Percentiles rank a stretch among this genome's conserved stretches.
Evolutionary conservation across 2,797 vertebrate genomes (phyloP).

Genomic region (Xyrichtys novacula): DNA sequence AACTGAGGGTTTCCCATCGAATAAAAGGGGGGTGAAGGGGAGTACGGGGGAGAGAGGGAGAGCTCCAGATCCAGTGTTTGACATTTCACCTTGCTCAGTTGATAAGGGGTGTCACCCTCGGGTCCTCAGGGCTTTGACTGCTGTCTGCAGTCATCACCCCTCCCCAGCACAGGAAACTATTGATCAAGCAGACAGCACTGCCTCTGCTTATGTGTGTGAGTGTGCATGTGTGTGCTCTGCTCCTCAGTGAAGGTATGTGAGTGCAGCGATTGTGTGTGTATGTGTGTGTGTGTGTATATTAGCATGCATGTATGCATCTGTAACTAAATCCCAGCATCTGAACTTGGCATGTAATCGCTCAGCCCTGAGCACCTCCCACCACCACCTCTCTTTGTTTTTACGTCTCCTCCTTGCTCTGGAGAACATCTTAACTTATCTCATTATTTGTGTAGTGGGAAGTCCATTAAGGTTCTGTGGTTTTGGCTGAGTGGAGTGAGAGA

Average conservation of each 20-base stretch:
- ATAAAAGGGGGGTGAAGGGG: not conserved
- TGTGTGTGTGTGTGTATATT: conserved; percentile 14
- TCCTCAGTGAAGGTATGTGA: conserved; percentile 33
- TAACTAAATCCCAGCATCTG: conserved; percentile 57
- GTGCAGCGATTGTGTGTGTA: conserved; percentile 27
- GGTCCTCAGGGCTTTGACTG: conserved; percentile 82
- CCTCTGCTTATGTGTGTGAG: conserved; percentile 50
- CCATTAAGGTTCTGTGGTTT: conserved; percentile 76
- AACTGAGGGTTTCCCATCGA: conserved; percentile 31
- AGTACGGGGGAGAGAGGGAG: conserved; percentile 48
- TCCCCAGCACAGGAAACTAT: conserved; percentile 82
- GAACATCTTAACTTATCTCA: conserved; percentile 78
- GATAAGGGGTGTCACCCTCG: conserved; percentile 84
- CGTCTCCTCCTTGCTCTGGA: conserved; percentile 49
- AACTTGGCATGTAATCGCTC: conserved; percentile 44
- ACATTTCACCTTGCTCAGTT: conserved; percentile 85
- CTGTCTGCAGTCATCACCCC: conserved; percentile 81
- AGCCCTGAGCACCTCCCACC: conserved; percentile 34
- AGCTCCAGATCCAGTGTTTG: conserved; percentile 80
- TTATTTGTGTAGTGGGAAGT: conserved; percentile 77
- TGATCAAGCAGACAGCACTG: conserved; percentile 79
- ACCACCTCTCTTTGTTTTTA: conserved; percentile 47
- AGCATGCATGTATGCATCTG: conserved; percentile 1
- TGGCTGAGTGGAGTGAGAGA: conserved; percentile 70
- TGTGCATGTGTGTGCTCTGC: conserved; percentile 28